Evolutionary conservation across 2,797 vertebrate genomes (phyloP).

Genomic region (Nyctalus aviator): DNA sequence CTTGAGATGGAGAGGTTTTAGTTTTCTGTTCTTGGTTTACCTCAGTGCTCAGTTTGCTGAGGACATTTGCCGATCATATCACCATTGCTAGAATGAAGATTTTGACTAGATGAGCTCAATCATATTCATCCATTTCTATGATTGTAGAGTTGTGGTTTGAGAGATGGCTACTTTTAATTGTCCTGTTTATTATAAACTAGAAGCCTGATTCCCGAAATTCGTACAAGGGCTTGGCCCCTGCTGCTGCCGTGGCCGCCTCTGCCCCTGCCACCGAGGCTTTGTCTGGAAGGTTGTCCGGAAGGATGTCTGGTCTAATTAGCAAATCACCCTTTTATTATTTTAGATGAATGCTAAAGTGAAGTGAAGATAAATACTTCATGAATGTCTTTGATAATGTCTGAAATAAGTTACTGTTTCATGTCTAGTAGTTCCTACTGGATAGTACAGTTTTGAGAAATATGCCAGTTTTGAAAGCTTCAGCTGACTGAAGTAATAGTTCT

Average conservation of each 20-base stretch:
- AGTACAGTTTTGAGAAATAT: neutral
- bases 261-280: too few relatives aligned
- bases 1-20: slow-evolving; percentile 67
- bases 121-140: slow-evolving; percentile 38
- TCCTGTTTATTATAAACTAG: slow-evolving; percentile 23
- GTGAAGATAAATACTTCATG: neutral
- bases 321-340: too few relatives aligned
- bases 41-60: slow-evolving; percentile 50
- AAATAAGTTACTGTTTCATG: slow-evolving; percentile 33
- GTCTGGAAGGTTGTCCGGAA: too few relatives aligned
- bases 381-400: slow-evolving; percentile 28
- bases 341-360: slow-evolving; percentile 3
- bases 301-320: too few relatives aligned
- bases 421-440: neutral
- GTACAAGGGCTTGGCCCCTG: too few relatives aligned
- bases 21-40: slow-evolving; percentile 52
- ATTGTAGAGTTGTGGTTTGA: slow-evolving; percentile 43
- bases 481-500: neutral
- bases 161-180: slow-evolving; percentile 45
- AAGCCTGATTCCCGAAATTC: too few relatives aligned
- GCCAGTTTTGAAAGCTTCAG: slow-evolving; percentile 24
- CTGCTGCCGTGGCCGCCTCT: too few relatives aligned
- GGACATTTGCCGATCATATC: slow-evolving; percentile 34
- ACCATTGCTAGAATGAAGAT: slow-evolving; percentile 48
- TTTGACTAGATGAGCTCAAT: slow-evolving; percentile 49